These are phyloP conservation scores for Halesus radiatus DNA, from an alignment of 1,140 invertebrate species.

Conservation along the genomic window DNA sequence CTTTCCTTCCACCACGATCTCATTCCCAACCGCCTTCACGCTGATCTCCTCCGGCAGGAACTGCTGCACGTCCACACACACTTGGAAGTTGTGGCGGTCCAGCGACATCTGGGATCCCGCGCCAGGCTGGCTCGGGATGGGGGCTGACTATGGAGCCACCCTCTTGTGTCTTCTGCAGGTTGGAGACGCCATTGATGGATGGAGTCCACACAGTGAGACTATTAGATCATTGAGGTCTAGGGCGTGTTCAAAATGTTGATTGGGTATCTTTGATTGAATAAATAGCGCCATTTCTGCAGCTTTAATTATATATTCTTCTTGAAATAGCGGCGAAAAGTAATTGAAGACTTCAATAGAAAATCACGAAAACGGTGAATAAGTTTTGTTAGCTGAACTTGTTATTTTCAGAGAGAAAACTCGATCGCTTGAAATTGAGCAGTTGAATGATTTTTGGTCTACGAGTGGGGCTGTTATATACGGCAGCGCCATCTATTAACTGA, in stretches of 20 bases:
- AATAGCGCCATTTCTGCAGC: slow-evolving; percentile 17
- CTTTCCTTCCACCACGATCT: slow-evolving; percentile 79
- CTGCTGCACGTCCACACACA: slow-evolving; percentile 86
- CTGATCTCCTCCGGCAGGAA: slow-evolving; percentile 87
- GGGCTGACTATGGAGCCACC: slow-evolving; percentile 33
- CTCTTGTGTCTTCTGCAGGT: slow-evolving; percentile 38
- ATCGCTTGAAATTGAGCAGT: too few species aligned
- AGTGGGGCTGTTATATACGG: not conserved
- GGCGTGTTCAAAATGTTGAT: slow-evolving; percentile 13
- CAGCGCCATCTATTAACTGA: slow-evolving; percentile 17
- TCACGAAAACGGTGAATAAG: too few species aligned
- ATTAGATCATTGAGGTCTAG: not conserved
- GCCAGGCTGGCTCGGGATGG: not conserved
- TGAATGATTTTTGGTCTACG: too few species aligned
- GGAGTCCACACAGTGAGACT: not conserved
- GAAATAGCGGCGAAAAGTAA: not conserved
- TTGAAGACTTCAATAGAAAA: too few species aligned
- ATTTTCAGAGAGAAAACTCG: too few species aligned
- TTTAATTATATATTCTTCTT: not conserved
- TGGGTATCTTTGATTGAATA: not conserved
- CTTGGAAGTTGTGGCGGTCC: slow-evolving; percentile 76
- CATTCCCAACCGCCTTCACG: slow-evolving; percentile 84
- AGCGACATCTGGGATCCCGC: slow-evolving; percentile 64
- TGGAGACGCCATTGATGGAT: not conserved
- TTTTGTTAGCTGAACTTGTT: too few species aligned